Conservation (phyloP, 64 coral and sea anemone genomes). For the Cladopsammia gracilis region DNA sequence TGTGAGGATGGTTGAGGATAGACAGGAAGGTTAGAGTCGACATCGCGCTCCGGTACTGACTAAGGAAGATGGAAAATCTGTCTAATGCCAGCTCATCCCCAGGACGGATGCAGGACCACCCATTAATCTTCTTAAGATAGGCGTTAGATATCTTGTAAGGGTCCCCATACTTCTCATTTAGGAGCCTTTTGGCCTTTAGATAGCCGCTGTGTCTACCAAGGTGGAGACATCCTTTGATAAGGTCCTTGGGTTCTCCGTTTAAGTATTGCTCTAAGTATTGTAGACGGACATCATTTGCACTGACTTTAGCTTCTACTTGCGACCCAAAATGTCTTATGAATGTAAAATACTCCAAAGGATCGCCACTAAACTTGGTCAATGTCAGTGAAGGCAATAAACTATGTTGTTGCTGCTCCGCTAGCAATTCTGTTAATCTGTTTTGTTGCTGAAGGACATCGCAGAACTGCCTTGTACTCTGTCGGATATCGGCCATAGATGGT, state of each 20-base stretch:
- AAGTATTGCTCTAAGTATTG: slow-evolving; percentile 67
- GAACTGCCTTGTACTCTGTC: too few species aligned
- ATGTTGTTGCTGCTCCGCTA: slow-evolving; percentile 50
- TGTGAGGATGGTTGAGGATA: too few species aligned
- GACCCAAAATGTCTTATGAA: slow-evolving; percentile 48
- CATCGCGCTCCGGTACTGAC: not conserved
- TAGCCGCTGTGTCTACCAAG: not conserved
- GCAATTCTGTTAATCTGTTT: slow-evolving; percentile 29
- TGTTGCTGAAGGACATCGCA: not conserved
- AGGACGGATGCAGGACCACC: slow-evolving; percentile 32
- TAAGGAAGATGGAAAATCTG: slow-evolving; percentile 5
- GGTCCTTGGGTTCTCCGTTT: slow-evolving; percentile 61
- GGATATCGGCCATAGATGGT: not conserved
- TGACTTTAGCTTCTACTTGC: slow-evolving; percentile 37
- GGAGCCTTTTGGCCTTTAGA: not conserved
- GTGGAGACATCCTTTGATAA: slow-evolving; percentile 65
- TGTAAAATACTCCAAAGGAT: slow-evolving; percentile 45
- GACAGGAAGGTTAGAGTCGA: not conserved
- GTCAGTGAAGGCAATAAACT: slow-evolving; percentile 31
- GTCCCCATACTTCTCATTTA: slow-evolving; percentile 61
- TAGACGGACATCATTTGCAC: slow-evolving; percentile 36
- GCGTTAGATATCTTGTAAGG: slow-evolving; percentile 58
- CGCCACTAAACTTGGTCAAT: slow-evolving; percentile 37
- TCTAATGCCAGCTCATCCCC: slow-evolving; percentile 26
- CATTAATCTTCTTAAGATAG: slow-evolving; percentile 51